Evolutionary conservation across 1,140 invertebrate species (phyloP), one percentile per base, ranked within the genome.

Genomic region (Cydia fagiglandana): DNA sequence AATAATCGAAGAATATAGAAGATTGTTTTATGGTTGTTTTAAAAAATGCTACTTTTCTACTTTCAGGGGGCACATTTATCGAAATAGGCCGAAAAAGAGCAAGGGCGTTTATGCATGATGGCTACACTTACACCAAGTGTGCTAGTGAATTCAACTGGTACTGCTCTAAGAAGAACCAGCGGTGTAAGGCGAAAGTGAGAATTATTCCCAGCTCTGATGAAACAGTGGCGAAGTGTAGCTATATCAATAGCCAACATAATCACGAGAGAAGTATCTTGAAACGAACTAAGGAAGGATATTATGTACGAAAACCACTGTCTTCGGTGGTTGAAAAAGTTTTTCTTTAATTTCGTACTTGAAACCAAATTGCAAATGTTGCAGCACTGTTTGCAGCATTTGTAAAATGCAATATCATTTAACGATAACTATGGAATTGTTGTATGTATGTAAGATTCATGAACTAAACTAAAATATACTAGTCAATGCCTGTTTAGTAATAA

Each of bases 131-230:
- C 28, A 34, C 64, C 28, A 30, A 68, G 30, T 56, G 53, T 56
- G 64, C 30, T 34, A 34, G 28, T 34, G 30, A 68, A 68, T 34
- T 34, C 30, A 24, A 28, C 28, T 75, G 74, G 74, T 75, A 75
- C 17, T 75, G 74, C 38, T 75, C 74, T 4, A n/a, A 38, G 17
- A 75, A 64, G 15, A 38, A 41, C 15, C 34, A 45, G 34, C 56
- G 61, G 3, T 75, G 74, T 34, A 75, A 47, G 24, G 74, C 73
- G 6, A 56, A n/a, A 15, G 24, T 74, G 20, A 56, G 53, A 9
- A 56, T 56, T 13, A 17, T 56, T 56, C 53, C 53, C 53, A 9
- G 15, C 7, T 56, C n/a, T 56, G 53, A 56, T 56, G n/a, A 17
- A 17, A 56, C 15, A 7, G 53, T 1, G 53, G 53, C n/a, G 53